Evolutionary conservation across 2,113 vertebrate genomes (phyloP).

Genomic region (Marcusenius ussheri): DNA sequence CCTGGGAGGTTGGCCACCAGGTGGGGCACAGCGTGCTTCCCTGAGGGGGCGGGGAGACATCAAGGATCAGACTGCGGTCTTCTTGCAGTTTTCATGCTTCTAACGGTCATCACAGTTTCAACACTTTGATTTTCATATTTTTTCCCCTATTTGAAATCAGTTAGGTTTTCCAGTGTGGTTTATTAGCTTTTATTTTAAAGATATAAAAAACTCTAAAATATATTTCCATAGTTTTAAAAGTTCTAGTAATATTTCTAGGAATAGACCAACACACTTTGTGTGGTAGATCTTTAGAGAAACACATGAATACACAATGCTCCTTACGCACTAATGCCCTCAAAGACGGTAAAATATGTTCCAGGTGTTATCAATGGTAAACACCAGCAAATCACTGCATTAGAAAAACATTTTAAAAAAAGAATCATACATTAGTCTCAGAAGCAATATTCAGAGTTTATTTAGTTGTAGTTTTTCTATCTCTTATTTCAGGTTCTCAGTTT

Average conservation of each 20-base stretch:
- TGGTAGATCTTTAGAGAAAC: background rate
- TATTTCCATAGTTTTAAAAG: background rate
- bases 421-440: background rate
- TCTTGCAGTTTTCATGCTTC: background rate
- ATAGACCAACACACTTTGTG: background rate
- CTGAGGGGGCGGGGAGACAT: conserved; percentile 43
- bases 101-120: background rate
- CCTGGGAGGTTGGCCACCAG: conserved; percentile 81
- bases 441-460: background rate
- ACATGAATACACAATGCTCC: background rate
- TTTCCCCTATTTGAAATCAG: background rate
- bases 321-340: background rate
- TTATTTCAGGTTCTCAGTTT: background rate
- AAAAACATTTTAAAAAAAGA: background rate
- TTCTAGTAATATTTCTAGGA: background rate
- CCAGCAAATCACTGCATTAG: background rate
- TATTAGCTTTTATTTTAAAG: background rate
- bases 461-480: background rate
- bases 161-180: background rate
- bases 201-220: background rate
- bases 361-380: background rate
- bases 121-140: background rate
- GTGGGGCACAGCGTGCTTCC: conserved; percentile 80
- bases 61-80: background rate
- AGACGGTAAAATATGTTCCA: background rate